Percentiles rank a stretch among this genome's conserved stretches.
Evolutionary conservation across 1,140 invertebrate species (phyloP).

Genomic region (Bombus vancouverensis): DNA sequence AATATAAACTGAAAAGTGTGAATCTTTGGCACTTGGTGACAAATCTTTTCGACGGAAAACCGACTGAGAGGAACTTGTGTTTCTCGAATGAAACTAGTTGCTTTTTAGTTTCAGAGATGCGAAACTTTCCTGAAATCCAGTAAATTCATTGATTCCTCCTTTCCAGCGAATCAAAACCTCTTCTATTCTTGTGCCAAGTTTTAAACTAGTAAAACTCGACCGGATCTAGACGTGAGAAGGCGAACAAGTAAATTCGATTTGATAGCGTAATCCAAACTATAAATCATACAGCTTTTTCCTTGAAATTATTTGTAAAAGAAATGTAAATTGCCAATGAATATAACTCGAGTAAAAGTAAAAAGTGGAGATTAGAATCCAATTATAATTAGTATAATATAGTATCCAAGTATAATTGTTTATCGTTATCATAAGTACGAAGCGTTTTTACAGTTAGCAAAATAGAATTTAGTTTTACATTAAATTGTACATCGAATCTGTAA

Average conservation of each 20-base stretch:
- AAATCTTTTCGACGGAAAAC: neutral
- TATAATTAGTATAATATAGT: too few species aligned
- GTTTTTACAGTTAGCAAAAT: too few species aligned
- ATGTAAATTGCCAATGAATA: neutral
- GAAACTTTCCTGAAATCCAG: conserved; percentile 31
- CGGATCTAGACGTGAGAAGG: conserved; percentile 55
- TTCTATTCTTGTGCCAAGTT: conserved; percentile 28
- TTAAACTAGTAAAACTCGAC: conserved; percentile 48
- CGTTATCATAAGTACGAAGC: too few species aligned
- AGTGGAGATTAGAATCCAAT: neutral
- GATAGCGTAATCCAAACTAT: conserved; percentile 53
- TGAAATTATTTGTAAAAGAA: conserved; percentile 11
- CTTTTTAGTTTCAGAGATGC: conserved; percentile 16
- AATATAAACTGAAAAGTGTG: neutral
- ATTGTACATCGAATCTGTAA: too few species aligned
- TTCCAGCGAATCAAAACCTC: conserved; percentile 42
- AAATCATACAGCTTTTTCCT: conserved; percentile 24
- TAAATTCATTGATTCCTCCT: conserved; percentile 57
- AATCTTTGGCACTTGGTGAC: neutral
- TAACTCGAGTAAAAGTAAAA: neutral
- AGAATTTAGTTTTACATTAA: too few species aligned
- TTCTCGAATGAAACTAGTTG: conserved; percentile 30
- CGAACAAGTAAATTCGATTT: conserved; percentile 65
- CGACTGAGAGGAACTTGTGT: neutral
- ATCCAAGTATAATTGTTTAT: too few species aligned